These are phyloP conservation scores for Hypomesus transpacificus DNA, from an alignment of 2,113 vertebrate species.

Conservation along the genomic window DNA sequence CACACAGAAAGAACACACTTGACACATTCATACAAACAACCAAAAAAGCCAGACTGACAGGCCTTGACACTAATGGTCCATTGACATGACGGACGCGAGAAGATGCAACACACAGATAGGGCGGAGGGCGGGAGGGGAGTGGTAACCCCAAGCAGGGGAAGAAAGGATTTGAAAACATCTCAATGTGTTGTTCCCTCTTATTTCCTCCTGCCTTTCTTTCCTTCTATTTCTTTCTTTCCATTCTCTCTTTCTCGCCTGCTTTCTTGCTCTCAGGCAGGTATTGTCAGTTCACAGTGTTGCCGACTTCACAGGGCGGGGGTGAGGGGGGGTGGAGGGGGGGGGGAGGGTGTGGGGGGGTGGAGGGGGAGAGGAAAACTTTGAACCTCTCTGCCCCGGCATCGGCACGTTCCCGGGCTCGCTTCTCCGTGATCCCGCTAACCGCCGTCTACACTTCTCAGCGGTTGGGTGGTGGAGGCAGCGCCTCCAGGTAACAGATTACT, in stretches of 20 bases:
- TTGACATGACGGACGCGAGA: constrained; percentile 30
- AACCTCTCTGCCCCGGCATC: constrained; percentile 48
- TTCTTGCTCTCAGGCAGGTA: constrained; percentile 49
- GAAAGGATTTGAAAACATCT: constrained; percentile 44
- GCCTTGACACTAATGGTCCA: constrained; percentile 2
- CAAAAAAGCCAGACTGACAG: not conserved
- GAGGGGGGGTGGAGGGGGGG: too few species aligned
- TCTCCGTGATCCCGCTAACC: constrained; percentile 48
- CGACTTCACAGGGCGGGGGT: constrained; percentile 40
- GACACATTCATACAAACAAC: not conserved
- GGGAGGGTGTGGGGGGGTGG: constrained; percentile 23
- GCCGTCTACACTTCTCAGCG: constrained; percentile 47
- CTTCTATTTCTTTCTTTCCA: not conserved
- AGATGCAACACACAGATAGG: constrained; percentile 22
- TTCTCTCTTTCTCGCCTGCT: too few species aligned
- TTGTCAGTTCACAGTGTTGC: constrained; percentile 48
- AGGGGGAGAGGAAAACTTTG: constrained; percentile 57
- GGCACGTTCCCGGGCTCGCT: constrained; percentile 19
- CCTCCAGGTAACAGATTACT: constrained; percentile 75
- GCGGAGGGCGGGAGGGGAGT: constrained; percentile 3
- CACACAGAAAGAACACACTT: not conserved
- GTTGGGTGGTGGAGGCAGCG: constrained; percentile 43
- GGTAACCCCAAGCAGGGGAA: constrained; percentile 12
- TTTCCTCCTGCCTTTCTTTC: constrained; percentile 33
- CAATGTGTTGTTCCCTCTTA: constrained; percentile 28